Evolutionary conservation across 2,797 vertebrate genomes (phyloP).

Genomic region (Odontamblyopus rebecca): DNA sequence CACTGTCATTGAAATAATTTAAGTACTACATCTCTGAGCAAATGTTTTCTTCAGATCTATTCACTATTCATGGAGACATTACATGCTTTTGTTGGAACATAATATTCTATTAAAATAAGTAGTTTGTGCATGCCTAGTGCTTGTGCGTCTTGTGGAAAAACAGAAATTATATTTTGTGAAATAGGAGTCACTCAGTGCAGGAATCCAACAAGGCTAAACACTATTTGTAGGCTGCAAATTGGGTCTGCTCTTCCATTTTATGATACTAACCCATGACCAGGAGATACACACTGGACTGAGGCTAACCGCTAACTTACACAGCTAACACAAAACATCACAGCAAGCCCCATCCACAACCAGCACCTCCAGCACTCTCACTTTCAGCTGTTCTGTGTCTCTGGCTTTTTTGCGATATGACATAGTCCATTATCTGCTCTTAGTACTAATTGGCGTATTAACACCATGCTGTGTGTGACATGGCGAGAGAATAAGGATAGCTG

Average conservation of each 20-base stretch:
- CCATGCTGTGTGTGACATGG: constrained; percentile 79
- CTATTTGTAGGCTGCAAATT: constrained; percentile 56
- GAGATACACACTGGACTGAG: constrained; percentile 49
- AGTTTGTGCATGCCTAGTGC: neutral
- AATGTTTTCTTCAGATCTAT: neutral
- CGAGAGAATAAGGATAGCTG: constrained; percentile 56
- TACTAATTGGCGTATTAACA: constrained; percentile 86
- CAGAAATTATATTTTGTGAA: constrained; percentile 27
- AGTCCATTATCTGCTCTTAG: constrained; percentile 86
- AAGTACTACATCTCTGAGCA: neutral
- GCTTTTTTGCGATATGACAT: constrained; percentile 77
- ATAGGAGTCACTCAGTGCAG: constrained; percentile 55
- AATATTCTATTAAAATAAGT: constrained; percentile 8
- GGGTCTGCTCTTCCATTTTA: constrained; percentile 67
- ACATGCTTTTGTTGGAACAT: neutral
- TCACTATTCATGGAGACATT: neutral
- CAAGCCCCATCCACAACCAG: constrained; percentile 57
- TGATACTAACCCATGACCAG: constrained; percentile 57
- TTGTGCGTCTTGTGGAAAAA: constrained; percentile 34
- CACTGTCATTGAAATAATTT: no score
- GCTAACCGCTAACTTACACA: constrained; percentile 51
- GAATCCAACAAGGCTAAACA: constrained; percentile 58
- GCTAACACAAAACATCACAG: constrained; percentile 48
- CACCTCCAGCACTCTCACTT: constrained; percentile 44
- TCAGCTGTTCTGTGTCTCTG: constrained; percentile 54